Percentiles rank a stretch among this genome's conserved stretches.
phyloP scores from a whole-genome alignment of 2,113 vertebrate genomes.

The Mohoua ochrocephala region DNA sequence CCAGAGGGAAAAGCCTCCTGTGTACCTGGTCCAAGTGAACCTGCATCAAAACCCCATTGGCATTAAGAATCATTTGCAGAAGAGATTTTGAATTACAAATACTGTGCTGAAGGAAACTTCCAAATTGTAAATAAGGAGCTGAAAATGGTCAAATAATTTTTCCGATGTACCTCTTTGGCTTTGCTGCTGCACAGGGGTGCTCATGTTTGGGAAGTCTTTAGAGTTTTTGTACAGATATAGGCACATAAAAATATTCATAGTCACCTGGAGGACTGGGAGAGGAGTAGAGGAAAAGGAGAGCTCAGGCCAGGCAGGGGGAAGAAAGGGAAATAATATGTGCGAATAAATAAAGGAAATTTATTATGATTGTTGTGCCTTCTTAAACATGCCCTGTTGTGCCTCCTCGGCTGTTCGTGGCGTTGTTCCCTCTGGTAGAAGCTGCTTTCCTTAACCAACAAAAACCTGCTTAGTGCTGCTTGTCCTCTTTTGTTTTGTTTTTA shows the following conservation, averaged over 20 bases:
- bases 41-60: not conserved
- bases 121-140: not conserved
- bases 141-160: not conserved
- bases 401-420: not conserved
- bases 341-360: not conserved
- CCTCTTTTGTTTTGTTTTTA: conserved; percentile 5
- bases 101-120: not conserved
- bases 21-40: not conserved
- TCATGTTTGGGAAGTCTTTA: not conserved
- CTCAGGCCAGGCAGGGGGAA: not conserved
- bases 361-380: not conserved
- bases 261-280: not conserved
- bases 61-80: not conserved
- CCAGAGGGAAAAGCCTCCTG: not conserved
- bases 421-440: not conserved
- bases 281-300: not conserved
- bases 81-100: not conserved
- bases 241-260: not conserved
- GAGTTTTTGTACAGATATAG: not conserved
- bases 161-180: not conserved
- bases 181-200: not conserved
- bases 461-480: not conserved
- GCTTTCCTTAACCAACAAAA: not conserved
- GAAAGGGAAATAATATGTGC: not conserved
- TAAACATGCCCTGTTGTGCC: not conserved